Evolutionary conservation across 2,797 vertebrate genomes (phyloP).

Genomic region (Semaprochilodus insignis): DNA sequence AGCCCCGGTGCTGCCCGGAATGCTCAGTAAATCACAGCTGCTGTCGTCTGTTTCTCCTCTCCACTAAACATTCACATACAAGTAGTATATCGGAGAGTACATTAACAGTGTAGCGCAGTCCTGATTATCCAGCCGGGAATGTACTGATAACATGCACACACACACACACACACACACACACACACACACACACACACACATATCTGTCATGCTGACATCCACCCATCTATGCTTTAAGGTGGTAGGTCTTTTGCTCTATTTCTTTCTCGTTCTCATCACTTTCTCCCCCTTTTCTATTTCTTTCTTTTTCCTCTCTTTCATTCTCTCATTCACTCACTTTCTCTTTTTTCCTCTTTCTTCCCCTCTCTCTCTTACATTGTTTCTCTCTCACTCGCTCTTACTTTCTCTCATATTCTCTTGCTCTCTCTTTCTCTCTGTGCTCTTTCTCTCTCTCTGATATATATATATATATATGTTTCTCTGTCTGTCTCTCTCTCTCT

Average conservation of each 20-base stretch:
- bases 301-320: not conserved
- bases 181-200: no score
- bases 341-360: not conserved
- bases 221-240: conserved; percentile 30
- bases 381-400: not conserved
- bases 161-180: no score
- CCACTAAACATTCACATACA: conserved; percentile 11
- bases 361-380: not conserved
- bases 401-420: not conserved
- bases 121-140: no score
- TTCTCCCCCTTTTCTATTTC: not conserved
- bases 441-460: not conserved
- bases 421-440: not conserved
- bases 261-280: not conserved
- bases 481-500: not conserved
- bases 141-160: no score
- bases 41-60: not conserved
- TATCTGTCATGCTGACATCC: conserved; percentile 8
- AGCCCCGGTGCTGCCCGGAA: not conserved
- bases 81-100: not conserved
- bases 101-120: no score
- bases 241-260: not conserved
- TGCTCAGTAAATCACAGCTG: conserved; percentile 42
- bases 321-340: not conserved
- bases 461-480: no score